Evolutionary conservation across 1,140 invertebrate species (phyloP), one percentile per base, ranked within the genome.

Genomic region (Calliphora vicina): DNA sequence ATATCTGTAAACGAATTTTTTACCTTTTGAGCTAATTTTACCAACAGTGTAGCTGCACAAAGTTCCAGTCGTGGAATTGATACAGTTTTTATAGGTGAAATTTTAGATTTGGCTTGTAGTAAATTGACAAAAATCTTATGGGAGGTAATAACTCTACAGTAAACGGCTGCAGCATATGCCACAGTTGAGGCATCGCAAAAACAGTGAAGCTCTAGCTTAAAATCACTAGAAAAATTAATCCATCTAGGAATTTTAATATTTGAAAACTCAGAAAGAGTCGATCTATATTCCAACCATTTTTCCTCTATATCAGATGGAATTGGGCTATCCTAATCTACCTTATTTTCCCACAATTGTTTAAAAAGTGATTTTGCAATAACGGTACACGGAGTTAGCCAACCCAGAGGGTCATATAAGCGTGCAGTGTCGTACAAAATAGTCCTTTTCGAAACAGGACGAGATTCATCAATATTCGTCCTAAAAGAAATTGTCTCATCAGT

Each of bases 101-200:
- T 86, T 73, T 84, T 87, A 0, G 88, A 87, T 42, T 90, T 90
- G 0, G 85, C 78, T 2, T 81, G 83, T 15, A 89, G 73, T 0
- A 88, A 61, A 12, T 86, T 83, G 1, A 85, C 17, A 12, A 20
- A 10, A 72, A 84, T 50, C 26, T 67, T 61, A 15, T 73, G 4
- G 2, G 25, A 61, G 4, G 82, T 57, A 42, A 83, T 72, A 17
- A 85, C 50, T 80, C 86, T 84, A 9, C 85, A 43, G 81, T 91
- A 91, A 25, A 91, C 83, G 5, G 86, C 87, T 9, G 87, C 86
- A 17, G 86, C 90, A 83, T 90, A 92, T 6, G 87, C 90, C 17
- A 76, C 29, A 82, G 88, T 84, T 0, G 86, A 89, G 3, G 89
- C 87, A 84, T 92, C 91, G 78, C 86, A 87, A 85, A 91, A 92